Conservation (phyloP, 1,140 invertebrate genomes). For the Dinothrombium tinctorium region DNA sequence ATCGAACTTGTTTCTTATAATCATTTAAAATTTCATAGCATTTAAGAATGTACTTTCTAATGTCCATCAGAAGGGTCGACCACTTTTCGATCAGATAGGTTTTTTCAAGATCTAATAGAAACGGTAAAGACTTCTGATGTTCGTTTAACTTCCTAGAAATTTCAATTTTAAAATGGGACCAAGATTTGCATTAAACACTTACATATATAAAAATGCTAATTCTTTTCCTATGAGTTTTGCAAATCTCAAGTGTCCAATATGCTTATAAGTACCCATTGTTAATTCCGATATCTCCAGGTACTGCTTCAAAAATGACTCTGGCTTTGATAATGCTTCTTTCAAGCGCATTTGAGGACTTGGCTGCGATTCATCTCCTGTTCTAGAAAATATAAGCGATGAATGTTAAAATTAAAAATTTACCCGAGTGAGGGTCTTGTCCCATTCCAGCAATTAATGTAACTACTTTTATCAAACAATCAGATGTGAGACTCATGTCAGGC, state of each 20-base stretch:
- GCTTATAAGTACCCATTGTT: conserved; percentile 88
- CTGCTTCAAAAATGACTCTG: conserved; percentile 62
- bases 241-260: conserved; percentile 58
- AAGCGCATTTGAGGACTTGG: conserved; percentile 54
- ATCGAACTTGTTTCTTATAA: background rate
- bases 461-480: conserved; percentile 63
- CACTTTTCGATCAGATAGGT: conserved; percentile 68
- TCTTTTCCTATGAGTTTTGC: conserved; percentile 67
- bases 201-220: conserved; percentile 65
- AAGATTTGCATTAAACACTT: conserved; percentile 12
- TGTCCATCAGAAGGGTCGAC: conserved; percentile 38
- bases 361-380: conserved; percentile 19
- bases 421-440: conserved; percentile 22
- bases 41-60: conserved; percentile 34
- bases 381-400: conserved; percentile 5
- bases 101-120: conserved; percentile 57
- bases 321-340: conserved; percentile 69
- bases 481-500: conserved; percentile 46
- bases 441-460: conserved; percentile 71
- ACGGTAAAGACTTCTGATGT: conserved; percentile 60
- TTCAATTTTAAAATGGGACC: background rate
- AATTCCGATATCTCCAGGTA: conserved; percentile 80
- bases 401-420: conserved; percentile 2
- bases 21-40: conserved; percentile 19
- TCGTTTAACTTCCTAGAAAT: conserved; percentile 40